A percentile compares a stretch with the other conserved stretches of the same genome.
Conservation (phyloP, 2,113 vertebrate genomes). For the Oceanites oceanicus region DNA sequence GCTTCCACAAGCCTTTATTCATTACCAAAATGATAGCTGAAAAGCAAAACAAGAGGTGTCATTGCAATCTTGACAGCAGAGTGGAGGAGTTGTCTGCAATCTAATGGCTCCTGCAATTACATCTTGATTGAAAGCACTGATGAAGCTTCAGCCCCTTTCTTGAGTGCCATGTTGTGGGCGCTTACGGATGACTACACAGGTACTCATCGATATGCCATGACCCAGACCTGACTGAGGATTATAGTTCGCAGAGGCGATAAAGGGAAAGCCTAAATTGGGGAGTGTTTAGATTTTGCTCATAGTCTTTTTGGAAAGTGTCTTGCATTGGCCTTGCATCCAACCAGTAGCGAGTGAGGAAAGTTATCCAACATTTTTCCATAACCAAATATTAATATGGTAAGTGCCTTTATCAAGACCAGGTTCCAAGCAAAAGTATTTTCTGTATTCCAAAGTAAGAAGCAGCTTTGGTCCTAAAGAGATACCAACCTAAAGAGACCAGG, state of each 20-base stretch:
- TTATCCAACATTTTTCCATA: background rate
- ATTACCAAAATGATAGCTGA: background rate
- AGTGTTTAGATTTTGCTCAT: background rate
- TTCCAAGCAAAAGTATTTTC: background rate
- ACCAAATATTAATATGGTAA: background rate
- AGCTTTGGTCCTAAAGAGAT: background rate
- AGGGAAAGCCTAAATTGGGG: background rate
- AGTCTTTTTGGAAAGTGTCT: background rate
- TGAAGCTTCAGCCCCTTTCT: background rate
- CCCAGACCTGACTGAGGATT: background rate
- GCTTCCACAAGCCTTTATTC: background rate
- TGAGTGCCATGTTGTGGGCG: background rate
- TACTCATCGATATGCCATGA: background rate
- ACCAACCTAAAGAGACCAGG: background rate
- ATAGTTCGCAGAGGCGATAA: background rate
- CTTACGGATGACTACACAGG: background rate
- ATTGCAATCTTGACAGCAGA: background rate
- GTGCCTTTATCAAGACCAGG: background rate
- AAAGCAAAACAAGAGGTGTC: slow-evolving; percentile 23
- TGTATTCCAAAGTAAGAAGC: background rate
- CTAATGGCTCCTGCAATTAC: slow-evolving; percentile 6
- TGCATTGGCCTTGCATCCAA: background rate
- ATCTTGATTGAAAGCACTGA: background rate
- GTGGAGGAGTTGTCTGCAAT: background rate
- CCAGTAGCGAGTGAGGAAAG: background rate